Evolutionary conservation across 2,888 invertebrate species (phyloP).

Genomic region (Sinopyrophorus schimmeli): DNA sequence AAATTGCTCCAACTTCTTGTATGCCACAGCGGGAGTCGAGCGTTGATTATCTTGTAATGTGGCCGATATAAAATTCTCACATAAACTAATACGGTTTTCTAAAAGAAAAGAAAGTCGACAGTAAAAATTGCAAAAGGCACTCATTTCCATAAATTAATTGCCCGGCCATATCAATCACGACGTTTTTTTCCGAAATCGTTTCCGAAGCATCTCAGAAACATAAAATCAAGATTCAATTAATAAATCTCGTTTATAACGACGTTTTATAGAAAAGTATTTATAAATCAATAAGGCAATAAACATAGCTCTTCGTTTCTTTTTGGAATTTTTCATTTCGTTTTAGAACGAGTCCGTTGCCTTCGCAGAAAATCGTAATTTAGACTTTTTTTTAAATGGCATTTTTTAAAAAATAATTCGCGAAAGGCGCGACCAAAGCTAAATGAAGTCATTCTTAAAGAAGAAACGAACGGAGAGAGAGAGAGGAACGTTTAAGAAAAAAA

Average conservation of each 20-base stretch:
- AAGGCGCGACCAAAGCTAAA: neutral
- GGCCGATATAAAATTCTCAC: neutral
- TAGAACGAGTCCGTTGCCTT: no score
- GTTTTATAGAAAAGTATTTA: conserved; percentile 6
- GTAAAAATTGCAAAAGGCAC: conserved; percentile 9
- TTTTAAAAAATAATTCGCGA: no score
- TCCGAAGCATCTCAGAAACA: conserved; percentile 8
- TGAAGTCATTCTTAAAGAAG: no score
- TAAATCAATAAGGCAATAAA: conserved; percentile 6
- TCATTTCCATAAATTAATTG: conserved; percentile 17
- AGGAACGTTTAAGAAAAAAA: no score
- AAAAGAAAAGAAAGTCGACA: no score
- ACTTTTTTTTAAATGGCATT: no score
- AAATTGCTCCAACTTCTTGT: conserved; percentile 11
- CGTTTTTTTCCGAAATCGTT: conserved; percentile 13
- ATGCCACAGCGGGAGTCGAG: conserved; percentile 4
- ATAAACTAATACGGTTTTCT: no score
- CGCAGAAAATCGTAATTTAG: no score
- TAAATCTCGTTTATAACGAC: conserved; percentile 21
- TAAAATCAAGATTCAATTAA: conserved; percentile 24
- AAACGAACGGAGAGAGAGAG: no score
- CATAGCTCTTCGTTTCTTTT: neutral
- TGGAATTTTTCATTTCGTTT: no score
- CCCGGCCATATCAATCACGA: conserved; percentile 9
- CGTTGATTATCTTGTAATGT: conserved; percentile 9